These are phyloP conservation scores for Felis chaus DNA, from an alignment of 2,113 vertebrate species.

Conservation along the genomic window DNA sequence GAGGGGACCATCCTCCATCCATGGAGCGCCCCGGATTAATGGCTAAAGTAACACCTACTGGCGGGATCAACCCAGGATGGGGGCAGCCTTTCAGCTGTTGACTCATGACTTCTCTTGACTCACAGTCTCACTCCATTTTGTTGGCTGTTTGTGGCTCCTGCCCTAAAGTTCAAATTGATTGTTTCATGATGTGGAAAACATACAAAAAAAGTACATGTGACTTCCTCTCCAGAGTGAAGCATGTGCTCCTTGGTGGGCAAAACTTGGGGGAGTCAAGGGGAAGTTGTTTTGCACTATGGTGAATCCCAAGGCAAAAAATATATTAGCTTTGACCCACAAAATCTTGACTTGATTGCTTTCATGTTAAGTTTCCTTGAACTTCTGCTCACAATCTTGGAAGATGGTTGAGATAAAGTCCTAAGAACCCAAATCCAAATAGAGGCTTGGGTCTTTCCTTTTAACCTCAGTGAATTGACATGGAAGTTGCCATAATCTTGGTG, in stretches of 20 bases:
- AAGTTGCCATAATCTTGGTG: not conserved
- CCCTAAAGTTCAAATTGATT: not conserved
- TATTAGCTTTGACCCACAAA: not conserved
- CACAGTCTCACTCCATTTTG: not conserved
- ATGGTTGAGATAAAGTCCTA: not conserved
- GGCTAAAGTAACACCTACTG: conserved; percentile 84
- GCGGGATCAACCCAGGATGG: conserved; percentile 68
- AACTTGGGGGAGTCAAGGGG: not conserved
- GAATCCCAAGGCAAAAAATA: not conserved
- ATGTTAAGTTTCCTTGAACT: conserved; percentile 7
- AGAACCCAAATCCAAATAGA: not conserved
- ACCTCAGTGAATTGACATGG: not conserved
- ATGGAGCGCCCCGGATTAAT: conserved; percentile 78
- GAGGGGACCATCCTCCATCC: conserved; percentile 55
- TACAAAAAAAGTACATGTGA: not conserved
- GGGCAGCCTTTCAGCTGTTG: conserved; percentile 72
- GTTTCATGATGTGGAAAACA: not conserved
- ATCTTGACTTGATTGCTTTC: not conserved
- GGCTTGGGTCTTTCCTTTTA: not conserved
- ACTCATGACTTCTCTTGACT: conserved; percentile 61
- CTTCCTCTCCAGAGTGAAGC: not conserved
- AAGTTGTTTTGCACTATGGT: not conserved
- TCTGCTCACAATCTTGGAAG: not conserved
- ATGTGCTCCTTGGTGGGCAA: not conserved
- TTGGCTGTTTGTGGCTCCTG: not conserved